phyloP scores from a whole-genome alignment of 2,888 invertebrate species.

The Ceratothoa steindachneri region DNA sequence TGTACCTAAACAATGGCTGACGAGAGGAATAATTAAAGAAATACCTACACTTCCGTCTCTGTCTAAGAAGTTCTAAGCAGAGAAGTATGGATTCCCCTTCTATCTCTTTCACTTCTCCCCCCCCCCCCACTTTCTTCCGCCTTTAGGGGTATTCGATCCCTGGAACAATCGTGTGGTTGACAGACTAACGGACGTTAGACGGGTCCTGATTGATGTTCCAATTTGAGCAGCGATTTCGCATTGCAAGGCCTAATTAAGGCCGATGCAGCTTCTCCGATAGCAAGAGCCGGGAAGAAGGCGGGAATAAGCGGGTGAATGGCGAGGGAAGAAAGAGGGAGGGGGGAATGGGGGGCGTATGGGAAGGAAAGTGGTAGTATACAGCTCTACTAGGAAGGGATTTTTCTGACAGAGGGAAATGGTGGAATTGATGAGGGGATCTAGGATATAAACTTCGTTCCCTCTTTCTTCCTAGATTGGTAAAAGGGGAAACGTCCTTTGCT shows the following conservation, averaged over 20 bases:
- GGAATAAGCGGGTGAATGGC: not conserved
- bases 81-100: not conserved
- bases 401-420: too few relatives aligned
- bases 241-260: slow-evolving; percentile 9
- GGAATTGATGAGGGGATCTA: too few relatives aligned
- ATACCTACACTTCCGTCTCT: too few relatives aligned
- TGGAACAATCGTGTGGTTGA: slow-evolving; percentile 2
- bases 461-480: too few relatives aligned
- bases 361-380: too few relatives aligned
- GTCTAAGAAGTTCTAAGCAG: not conserved
- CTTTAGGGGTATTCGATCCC: not conserved
- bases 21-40: too few relatives aligned
- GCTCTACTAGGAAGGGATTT: too few relatives aligned
- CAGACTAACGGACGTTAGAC: slow-evolving; percentile 8
- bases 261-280: slow-evolving; percentile 1
- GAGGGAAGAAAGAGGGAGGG: not conserved
- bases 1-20: too few relatives aligned
- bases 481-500: not conserved
- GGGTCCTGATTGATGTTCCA: slow-evolving; percentile 10
- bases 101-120: too few relatives aligned
- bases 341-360: too few relatives aligned
- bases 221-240: slow-evolving; percentile 11
- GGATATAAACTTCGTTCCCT: too few relatives aligned
- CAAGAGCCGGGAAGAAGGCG: not conserved
- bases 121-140: not conserved